Evolutionary conservation across 1,140 invertebrate genomes (phyloP).

Genomic region (Lucilia cuprina): DNA sequence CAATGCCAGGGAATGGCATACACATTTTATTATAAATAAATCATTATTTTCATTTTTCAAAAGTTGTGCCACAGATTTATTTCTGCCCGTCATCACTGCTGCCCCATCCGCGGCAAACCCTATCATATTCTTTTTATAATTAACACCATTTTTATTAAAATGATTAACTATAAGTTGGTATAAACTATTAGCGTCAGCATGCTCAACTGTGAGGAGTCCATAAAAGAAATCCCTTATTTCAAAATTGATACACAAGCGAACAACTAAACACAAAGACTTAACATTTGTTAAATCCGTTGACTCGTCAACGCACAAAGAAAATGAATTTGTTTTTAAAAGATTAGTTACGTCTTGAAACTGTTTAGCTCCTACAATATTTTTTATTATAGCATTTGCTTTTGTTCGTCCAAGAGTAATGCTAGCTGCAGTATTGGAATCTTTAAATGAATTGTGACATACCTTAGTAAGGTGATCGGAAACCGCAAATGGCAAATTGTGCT

Average conservation of each 20-base stretch:
- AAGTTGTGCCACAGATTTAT: neutral
- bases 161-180: too few relatives aligned
- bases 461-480: neutral
- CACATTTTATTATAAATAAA: neutral
- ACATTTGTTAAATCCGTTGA: neutral
- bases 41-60: neutral
- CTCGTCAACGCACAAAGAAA: constrained; percentile 16
- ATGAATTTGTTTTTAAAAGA: neutral
- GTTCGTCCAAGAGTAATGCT: neutral
- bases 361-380: neutral
- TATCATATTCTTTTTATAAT: constrained; percentile 21
- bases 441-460: constrained; percentile 6
- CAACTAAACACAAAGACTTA: constrained; percentile 9
- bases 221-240: constrained; percentile 17
- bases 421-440: neutral
- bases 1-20: neutral
- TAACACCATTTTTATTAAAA: neutral
- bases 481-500: neutral
- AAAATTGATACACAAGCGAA: neutral
- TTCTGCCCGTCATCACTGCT: constrained; percentile 1
- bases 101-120: neutral
- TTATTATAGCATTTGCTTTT: neutral
- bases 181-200: too few relatives aligned
- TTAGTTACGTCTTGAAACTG: neutral
- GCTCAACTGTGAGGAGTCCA: neutral